These are phyloP conservation scores for Mnemiopsis leidyi DNA, from an alignment of 37 sponge, comb jelly and placozoan species.

Conservation along the genomic window DNA sequence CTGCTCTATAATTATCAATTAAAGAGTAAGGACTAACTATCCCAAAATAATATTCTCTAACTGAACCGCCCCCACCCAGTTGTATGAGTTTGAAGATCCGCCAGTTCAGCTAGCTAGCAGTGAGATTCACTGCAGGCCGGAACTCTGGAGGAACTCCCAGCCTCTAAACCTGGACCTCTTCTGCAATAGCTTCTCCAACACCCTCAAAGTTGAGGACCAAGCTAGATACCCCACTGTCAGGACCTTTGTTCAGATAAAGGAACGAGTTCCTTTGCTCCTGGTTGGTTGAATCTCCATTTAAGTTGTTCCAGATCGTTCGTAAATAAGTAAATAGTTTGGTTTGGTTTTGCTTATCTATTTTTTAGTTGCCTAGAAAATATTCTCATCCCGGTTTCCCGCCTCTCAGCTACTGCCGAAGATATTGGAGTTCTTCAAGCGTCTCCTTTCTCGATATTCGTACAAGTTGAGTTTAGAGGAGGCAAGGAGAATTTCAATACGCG, in stretches of 20 bases:
- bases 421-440: not conserved
- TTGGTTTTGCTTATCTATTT: too few relatives aligned
- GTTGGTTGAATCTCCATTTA: too few relatives aligned
- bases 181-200: not conserved
- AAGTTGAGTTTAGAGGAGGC: constrained; percentile 12
- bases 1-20: too few relatives aligned
- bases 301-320: too few relatives aligned
- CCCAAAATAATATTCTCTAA: too few relatives aligned
- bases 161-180: not conserved
- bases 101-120: not conserved
- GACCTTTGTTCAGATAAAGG: not conserved
- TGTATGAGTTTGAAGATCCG: not conserved
- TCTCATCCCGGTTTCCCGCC: not conserved
- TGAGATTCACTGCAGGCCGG: not conserved
- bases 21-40: too few relatives aligned
- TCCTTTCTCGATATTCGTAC: not conserved
- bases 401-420: not conserved
- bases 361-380: too few relatives aligned
- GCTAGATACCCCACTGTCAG: not conserved
- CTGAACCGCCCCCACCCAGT: not conserved
- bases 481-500: not conserved
- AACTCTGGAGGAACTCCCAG: constrained; percentile 25
- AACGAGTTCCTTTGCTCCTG: not conserved
- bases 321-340: too few relatives aligned
- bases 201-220: not conserved